These are phyloP conservation scores for Dasyurus viverrinus DNA, from an alignment of 2,113 vertebrate genomes.

Conservation along the genomic window DNA sequence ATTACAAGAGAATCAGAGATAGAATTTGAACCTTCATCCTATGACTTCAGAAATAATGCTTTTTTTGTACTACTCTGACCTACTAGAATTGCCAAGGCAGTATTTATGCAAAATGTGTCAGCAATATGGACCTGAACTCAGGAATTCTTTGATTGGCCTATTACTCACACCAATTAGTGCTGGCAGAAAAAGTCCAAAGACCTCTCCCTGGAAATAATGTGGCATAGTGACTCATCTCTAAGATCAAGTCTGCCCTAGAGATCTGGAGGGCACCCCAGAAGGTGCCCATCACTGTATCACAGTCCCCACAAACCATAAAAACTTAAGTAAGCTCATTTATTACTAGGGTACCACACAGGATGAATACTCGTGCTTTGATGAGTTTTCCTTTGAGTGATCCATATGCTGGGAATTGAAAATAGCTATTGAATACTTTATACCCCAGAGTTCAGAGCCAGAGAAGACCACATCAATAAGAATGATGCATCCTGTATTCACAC, in stretches of 20 bases:
- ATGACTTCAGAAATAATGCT: not conserved
- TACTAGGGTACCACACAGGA: not conserved
- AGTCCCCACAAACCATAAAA: not conserved
- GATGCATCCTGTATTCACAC: not conserved
- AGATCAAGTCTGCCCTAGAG: not conserved
- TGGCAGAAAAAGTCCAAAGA: not conserved
- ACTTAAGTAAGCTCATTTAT: not conserved
- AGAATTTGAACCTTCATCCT: not conserved
- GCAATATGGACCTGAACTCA: not conserved
- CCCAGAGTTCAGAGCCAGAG: not conserved
- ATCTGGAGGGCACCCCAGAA: not conserved
- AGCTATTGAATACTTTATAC: not conserved
- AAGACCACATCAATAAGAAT: not conserved
- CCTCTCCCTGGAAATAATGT: constrained; percentile 1
- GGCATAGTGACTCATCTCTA: not conserved
- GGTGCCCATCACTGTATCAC: not conserved
- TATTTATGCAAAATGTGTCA: not conserved
- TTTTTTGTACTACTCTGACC: not conserved
- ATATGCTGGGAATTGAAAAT: not conserved
- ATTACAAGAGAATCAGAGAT: not conserved
- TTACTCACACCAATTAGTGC: constrained; percentile 1
- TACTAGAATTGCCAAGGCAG: not conserved
- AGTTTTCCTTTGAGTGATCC: not conserved
- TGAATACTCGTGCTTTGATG: not conserved
- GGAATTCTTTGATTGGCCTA: not conserved